Conservation (phyloP, 2,888 invertebrate genomes). For the Zhuqinia jingwanae region DNA sequence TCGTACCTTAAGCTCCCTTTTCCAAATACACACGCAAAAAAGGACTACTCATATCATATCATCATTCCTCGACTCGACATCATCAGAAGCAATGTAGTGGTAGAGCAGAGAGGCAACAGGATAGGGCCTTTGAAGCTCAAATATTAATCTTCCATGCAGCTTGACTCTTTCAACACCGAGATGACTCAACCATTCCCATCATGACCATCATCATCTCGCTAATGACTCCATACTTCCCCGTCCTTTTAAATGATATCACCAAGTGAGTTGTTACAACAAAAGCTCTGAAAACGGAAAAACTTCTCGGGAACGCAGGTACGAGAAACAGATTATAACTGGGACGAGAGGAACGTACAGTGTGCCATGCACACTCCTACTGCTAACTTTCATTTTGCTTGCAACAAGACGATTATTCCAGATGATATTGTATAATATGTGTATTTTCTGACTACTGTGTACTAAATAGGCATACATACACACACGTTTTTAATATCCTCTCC, state of each 20-base stretch:
- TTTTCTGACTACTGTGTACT: not conserved
- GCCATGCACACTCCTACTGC: not conserved
- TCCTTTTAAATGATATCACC: constrained; percentile 59
- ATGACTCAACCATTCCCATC: constrained; percentile 58
- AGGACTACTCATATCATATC: constrained; percentile 22
- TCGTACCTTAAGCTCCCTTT: constrained; percentile 6
- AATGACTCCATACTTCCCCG: constrained; percentile 55
- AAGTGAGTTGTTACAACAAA: constrained; percentile 53
- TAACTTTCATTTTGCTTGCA: constrained; percentile 12
- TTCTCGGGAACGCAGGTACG: constrained; percentile 47
- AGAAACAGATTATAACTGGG: not conserved
- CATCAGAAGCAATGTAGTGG: too few relatives aligned
- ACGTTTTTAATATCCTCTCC: constrained; percentile 25
- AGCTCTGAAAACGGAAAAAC: constrained; percentile 33
- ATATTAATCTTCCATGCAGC: constrained; percentile 64
- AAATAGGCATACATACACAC: not conserved
- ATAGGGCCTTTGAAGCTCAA: constrained; percentile 52
- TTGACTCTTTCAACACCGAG: constrained; percentile 64
- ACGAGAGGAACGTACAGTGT: not conserved
- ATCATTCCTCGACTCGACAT: constrained; percentile 22
- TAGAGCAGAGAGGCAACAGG: constrained; percentile 16
- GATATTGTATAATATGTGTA: not conserved
- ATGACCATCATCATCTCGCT: constrained; percentile 59
- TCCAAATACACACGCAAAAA: not conserved
- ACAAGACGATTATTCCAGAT: not conserved